Percentiles rank a stretch among this genome's conserved stretches.
Conservation (phyloP, 1,140 invertebrate genomes). For the Drosophila leontia region DNA sequence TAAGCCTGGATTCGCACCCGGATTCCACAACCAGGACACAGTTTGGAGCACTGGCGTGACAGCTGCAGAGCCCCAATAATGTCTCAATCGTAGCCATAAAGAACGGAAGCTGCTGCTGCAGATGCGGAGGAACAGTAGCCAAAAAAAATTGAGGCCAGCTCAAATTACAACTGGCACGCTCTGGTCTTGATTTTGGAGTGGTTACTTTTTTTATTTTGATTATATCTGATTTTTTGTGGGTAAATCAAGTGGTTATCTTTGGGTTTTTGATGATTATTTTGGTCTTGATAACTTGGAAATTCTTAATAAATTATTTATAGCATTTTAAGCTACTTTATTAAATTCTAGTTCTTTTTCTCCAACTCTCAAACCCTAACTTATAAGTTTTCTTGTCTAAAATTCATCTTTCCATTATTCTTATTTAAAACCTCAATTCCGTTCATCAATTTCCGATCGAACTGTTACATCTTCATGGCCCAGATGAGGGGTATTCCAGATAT, state of each 20-base stretch:
- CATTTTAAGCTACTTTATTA: neutral
- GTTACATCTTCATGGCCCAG: slow-evolving; percentile 38
- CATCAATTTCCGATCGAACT: slow-evolving; percentile 11
- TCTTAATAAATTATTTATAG: neutral
- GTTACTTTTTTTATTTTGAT: slow-evolving; percentile 8
- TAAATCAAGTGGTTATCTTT: neutral
- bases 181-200: slow-evolving; percentile 6
- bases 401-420: slow-evolving; percentile 1
- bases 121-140: slow-evolving; percentile 49
- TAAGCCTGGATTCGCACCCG: slow-evolving; percentile 66
- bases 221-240: neutral
- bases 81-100: slow-evolving; percentile 37
- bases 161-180: slow-evolving; percentile 55
- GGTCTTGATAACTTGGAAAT: neutral
- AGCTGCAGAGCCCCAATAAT: slow-evolving; percentile 36
- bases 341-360: neutral
- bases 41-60: slow-evolving; percentile 7
- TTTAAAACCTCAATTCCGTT: slow-evolving; percentile 13
- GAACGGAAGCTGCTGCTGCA: slow-evolving; percentile 27
- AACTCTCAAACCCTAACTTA: neutral
- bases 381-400: neutral
- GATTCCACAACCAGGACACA: neutral
- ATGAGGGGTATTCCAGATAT: slow-evolving; percentile 5
- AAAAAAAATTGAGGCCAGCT: slow-evolving; percentile 28
- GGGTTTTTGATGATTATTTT: neutral